These are phyloP conservation scores for Euphonia xanthogaster DNA, from an alignment of 2,797 vertebrate genomes.

Conservation along the genomic window DNA sequence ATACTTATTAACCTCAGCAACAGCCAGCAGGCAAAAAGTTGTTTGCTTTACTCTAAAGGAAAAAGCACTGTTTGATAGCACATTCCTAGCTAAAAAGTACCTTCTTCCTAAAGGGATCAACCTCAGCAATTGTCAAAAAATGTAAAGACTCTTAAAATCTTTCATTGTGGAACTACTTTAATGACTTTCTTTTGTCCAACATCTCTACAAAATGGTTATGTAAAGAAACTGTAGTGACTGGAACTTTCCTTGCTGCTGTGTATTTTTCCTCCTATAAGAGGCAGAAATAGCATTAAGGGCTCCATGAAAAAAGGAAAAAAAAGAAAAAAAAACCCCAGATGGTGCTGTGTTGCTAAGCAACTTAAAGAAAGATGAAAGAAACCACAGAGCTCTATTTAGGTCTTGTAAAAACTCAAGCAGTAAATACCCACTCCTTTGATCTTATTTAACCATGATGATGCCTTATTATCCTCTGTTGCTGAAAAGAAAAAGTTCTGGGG, in stretches of 20 bases:
- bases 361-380: constrained; percentile 59
- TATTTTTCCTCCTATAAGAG: background rate
- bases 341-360: constrained; percentile 37
- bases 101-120: background rate
- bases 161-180: background rate
- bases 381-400: constrained; percentile 19
- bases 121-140: constrained; percentile 3
- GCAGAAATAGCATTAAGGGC: background rate
- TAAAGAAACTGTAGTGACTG: constrained; percentile 3
- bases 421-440: constrained; percentile 52
- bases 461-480: constrained; percentile 19
- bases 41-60: background rate
- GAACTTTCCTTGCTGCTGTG: background rate
- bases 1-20: constrained; percentile 1
- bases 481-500: background rate
- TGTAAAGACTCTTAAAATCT: background rate
- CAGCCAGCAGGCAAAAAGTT: background rate
- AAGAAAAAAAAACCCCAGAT: background rate
- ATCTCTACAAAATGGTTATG: background rate
- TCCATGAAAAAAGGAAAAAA: background rate
- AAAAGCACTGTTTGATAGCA: background rate
- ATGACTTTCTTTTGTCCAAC: background rate
- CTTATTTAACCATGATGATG: constrained; percentile 8
- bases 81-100: background rate
- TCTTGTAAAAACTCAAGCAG: background rate